These are phyloP conservation scores for Drosophila barbarae DNA, from an alignment of 2,888 invertebrate species.

Conservation along the genomic window DNA sequence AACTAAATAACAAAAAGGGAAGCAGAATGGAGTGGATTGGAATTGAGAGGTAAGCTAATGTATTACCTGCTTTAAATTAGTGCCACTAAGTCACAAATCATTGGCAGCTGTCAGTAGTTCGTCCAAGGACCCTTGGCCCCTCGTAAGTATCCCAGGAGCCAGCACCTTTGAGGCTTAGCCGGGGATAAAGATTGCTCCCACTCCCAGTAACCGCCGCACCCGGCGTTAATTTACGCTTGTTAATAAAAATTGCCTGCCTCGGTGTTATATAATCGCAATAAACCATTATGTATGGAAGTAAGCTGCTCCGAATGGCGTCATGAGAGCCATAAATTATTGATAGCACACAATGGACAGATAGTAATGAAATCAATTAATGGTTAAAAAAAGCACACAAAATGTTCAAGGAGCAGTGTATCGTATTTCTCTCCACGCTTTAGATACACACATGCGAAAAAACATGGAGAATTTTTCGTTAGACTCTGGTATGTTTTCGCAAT, in stretches of 20 bases:
- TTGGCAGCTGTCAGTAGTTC: conserved; percentile 28
- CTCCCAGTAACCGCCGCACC: conserved; percentile 2
- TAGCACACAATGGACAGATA: conserved; percentile 39
- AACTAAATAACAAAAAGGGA: neutral
- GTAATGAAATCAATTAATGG: conserved; percentile 59
- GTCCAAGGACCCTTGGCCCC: conserved; percentile 1
- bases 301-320: conserved; percentile 56
- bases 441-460: conserved; percentile 41
- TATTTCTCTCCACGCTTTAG: conserved; percentile 26
- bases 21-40: conserved; percentile 2
- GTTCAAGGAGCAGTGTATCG: conserved; percentile 16
- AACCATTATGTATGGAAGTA: conserved; percentile 54
- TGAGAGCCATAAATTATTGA: conserved; percentile 63
- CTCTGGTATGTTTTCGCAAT: conserved; percentile 18
- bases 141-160: neutral
- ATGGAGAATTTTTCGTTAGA: conserved; percentile 45
- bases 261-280: conserved; percentile 21
- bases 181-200: conserved; percentile 17
- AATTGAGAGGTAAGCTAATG: conserved; percentile 9
- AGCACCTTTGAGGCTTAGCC: conserved; percentile 7
- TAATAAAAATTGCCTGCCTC: conserved; percentile 44
- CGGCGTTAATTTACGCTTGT: conserved; percentile 39
- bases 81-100: conserved; percentile 30
- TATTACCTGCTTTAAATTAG: conserved; percentile 38
- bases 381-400: conserved; percentile 32